Conservation (phyloP, 2,113 vertebrate genomes). For the Gymnocephalus cernua region DNA sequence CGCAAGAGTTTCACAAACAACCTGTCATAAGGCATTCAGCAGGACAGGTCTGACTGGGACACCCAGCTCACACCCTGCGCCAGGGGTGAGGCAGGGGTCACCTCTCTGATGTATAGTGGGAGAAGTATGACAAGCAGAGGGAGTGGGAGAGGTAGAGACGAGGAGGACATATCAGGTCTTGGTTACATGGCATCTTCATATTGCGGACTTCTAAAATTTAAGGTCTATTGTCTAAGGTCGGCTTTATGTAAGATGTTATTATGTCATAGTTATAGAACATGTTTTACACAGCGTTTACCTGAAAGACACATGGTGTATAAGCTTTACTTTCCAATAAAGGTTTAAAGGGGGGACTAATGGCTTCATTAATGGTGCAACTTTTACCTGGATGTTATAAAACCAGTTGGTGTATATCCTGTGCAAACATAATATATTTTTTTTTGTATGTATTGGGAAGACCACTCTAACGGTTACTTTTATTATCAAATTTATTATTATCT, state of each 20-base stretch:
- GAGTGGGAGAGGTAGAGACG: neutral
- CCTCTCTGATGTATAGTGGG: constrained; percentile 24
- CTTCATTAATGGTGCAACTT: neutral
- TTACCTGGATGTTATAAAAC: neutral
- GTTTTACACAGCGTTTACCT: neutral
- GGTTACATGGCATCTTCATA: constrained; percentile 17
- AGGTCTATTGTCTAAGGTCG: neutral
- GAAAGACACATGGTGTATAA: neutral
- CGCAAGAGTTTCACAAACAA: constrained; percentile 81
- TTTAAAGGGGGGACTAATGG: neutral
- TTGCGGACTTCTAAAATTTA: constrained; percentile 25
- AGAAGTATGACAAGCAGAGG: constrained; percentile 27
- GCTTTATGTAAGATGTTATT: constrained; percentile 32
- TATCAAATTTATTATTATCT: too few species aligned
- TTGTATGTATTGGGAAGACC: neutral
- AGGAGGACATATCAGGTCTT: constrained; percentile 7
- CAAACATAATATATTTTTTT: neutral
- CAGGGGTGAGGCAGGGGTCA: constrained; percentile 72
- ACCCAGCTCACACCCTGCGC: constrained; percentile 57
- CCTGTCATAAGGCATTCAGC: constrained; percentile 79
- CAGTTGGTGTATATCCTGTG: neutral
- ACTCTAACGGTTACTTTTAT: neutral
- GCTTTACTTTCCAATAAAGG: neutral
- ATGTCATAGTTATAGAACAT: neutral
- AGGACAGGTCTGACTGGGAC: constrained; percentile 77